Conservation (phyloP, 2,888 invertebrate genomes). For the Meta bourneti region DNA sequence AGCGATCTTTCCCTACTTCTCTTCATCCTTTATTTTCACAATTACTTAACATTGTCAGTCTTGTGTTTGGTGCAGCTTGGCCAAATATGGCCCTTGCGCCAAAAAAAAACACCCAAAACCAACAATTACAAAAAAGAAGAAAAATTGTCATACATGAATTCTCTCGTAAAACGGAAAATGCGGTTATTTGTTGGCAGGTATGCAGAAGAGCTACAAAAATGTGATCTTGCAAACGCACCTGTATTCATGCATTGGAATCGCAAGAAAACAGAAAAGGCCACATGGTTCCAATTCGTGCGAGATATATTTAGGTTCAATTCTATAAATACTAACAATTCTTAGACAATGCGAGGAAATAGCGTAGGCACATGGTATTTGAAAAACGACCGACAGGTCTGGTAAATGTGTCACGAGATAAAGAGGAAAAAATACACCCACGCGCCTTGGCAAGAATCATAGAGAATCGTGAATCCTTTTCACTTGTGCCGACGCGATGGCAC, state of each 20-base stretch:
- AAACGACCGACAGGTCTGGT: background rate
- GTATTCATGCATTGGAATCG: background rate
- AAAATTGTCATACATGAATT: too few relatives aligned
- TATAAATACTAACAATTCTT: slow-evolving; percentile 13
- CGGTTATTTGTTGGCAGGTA: too few relatives aligned
- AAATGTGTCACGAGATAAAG: slow-evolving; percentile 6
- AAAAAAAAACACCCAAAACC: too few relatives aligned
- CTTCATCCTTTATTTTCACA: too few relatives aligned
- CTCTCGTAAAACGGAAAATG: too few relatives aligned
- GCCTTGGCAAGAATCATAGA: background rate
- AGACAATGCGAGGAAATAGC: background rate
- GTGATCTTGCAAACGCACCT: too few relatives aligned
- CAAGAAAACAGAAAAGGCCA: background rate
- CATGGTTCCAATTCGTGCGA: background rate
- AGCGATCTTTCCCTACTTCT: too few relatives aligned
- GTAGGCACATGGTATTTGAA: background rate
- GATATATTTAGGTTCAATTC: slow-evolving; percentile 14
- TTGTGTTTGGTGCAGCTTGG: too few relatives aligned
- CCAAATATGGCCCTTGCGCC: too few relatives aligned
- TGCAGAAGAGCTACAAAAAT: too few relatives aligned
- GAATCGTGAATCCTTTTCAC: background rate
- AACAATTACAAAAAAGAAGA: too few relatives aligned
- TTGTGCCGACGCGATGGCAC: background rate
- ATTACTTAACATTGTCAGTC: too few relatives aligned
- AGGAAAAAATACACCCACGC: slow-evolving; percentile 5